Evolutionary conservation across 2,888 invertebrate species (phyloP).

Genomic region (Meganola albula): DNA sequence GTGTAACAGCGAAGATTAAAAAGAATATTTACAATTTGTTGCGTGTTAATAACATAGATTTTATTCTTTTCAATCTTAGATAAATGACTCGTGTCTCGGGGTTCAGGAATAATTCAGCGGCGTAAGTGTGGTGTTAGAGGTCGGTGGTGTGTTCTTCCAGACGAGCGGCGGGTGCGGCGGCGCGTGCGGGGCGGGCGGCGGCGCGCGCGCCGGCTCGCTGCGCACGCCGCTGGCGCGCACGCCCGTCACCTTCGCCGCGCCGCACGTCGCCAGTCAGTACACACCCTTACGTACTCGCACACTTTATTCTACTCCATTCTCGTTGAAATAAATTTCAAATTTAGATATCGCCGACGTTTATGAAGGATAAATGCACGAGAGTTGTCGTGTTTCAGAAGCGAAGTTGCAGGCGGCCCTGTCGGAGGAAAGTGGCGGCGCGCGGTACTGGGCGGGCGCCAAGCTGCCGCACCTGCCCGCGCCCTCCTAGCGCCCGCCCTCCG

Average conservation of each 20-base stretch:
- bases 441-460: slow-evolving; percentile 68
- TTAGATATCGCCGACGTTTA: too few relatives aligned
- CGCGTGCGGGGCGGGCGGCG: slow-evolving; percentile 42
- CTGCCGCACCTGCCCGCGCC: slow-evolving; percentile 73
- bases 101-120: too few relatives aligned
- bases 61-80: too few relatives aligned
- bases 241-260: slow-evolving; percentile 67
- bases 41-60: too few relatives aligned
- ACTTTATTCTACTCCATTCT: too few relatives aligned
- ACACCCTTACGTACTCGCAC: too few relatives aligned
- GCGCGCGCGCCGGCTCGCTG: slow-evolving; percentile 61
- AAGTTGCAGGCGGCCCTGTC: slow-evolving; percentile 69
- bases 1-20: too few relatives aligned
- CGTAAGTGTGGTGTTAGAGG: background rate
- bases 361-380: too few relatives aligned
- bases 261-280: slow-evolving; percentile 67
- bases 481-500: slow-evolving; percentile 72
- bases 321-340: too few relatives aligned
- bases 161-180: slow-evolving; percentile 44
- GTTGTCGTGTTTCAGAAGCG: slow-evolving; percentile 67
- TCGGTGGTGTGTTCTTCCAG: slow-evolving; percentile 26
- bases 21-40: too few relatives aligned
- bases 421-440: slow-evolving; percentile 53
- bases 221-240: slow-evolving; percentile 71
- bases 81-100: too few relatives aligned